Evolutionary conservation across 2,113 vertebrate species (phyloP).

Genomic region (Hemichromis elongatus): DNA sequence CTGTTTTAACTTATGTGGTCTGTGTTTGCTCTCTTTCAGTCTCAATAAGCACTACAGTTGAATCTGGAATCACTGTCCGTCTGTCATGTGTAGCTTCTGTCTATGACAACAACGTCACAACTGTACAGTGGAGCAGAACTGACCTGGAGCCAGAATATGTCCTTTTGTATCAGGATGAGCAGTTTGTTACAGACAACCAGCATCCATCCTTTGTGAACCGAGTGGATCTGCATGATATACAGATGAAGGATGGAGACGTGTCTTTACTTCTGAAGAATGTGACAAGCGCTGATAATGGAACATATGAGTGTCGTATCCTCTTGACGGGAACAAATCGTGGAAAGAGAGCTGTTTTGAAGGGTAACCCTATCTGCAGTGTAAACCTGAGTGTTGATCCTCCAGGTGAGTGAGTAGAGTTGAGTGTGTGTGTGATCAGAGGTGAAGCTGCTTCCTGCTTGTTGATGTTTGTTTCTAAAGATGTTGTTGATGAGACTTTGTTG

Average conservation of each 20-base stretch:
- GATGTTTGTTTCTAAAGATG: too few species aligned
- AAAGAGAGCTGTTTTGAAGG: not conserved
- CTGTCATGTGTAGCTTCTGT: not conserved
- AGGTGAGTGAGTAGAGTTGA: not conserved
- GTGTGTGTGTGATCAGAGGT: not conserved
- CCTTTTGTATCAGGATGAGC: not conserved
- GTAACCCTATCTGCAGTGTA: not conserved
- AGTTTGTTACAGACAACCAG: not conserved
- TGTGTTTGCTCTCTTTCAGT: not conserved
- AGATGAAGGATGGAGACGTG: not conserved
- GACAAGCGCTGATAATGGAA: not conserved
- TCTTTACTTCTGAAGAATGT: not conserved
- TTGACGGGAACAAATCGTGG: not conserved
- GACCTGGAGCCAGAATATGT: not conserved
- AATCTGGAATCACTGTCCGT: not conserved
- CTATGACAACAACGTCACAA: not conserved
- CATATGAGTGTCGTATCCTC: not conserved
- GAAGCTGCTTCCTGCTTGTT: not conserved
- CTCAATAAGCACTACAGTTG: not conserved
- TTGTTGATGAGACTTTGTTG: too few species aligned
- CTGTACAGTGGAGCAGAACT: not conserved
- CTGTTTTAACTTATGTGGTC: not conserved
- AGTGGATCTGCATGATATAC: not conserved
- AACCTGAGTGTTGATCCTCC: too few species aligned
- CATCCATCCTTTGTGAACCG: not conserved